phyloP scores from a whole-genome alignment of 2,888 invertebrate species.

The Branchellion lobata region DNA sequence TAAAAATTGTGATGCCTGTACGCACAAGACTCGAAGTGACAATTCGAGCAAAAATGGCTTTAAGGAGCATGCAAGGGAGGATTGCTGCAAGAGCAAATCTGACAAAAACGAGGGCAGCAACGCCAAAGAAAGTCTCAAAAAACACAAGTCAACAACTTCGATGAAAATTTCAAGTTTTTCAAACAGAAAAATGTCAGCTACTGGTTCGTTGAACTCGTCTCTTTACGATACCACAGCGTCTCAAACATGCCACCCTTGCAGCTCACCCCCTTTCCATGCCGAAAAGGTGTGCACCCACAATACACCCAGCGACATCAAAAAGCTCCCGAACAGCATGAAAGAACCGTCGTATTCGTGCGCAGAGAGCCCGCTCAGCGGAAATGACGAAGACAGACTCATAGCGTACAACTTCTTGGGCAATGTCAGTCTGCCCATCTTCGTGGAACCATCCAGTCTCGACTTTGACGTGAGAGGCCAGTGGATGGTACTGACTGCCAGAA shows the following conservation, averaged over 20 bases:
- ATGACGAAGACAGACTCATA: background rate
- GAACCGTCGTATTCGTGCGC: background rate
- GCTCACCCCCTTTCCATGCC: too few relatives aligned
- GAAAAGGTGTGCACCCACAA: background rate
- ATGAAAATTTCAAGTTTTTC: too few relatives aligned
- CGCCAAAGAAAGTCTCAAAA: too few relatives aligned
- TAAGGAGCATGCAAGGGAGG: background rate
- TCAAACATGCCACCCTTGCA: too few relatives aligned
- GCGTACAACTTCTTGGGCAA: constrained; percentile 40
- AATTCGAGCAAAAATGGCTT: too few relatives aligned
- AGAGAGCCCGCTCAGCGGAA: background rate
- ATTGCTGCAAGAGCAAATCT: background rate
- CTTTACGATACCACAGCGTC: too few relatives aligned
- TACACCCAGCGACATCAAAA: background rate
- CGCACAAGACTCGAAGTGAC: too few relatives aligned
- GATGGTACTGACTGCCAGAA: constrained; percentile 37
- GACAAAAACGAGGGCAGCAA: too few relatives aligned
- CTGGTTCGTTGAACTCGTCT: too few relatives aligned
- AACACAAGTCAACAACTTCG: too few relatives aligned
- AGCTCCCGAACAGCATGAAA: background rate
- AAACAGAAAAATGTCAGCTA: too few relatives aligned
- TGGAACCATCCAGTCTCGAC: constrained; percentile 43
- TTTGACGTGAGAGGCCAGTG: constrained; percentile 35
- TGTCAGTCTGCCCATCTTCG: constrained; percentile 47
- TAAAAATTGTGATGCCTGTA: too few relatives aligned